These are phyloP conservation scores for Odontothrips loti DNA, from an alignment of 2,888 invertebrate species.

Conservation along the genomic window DNA sequence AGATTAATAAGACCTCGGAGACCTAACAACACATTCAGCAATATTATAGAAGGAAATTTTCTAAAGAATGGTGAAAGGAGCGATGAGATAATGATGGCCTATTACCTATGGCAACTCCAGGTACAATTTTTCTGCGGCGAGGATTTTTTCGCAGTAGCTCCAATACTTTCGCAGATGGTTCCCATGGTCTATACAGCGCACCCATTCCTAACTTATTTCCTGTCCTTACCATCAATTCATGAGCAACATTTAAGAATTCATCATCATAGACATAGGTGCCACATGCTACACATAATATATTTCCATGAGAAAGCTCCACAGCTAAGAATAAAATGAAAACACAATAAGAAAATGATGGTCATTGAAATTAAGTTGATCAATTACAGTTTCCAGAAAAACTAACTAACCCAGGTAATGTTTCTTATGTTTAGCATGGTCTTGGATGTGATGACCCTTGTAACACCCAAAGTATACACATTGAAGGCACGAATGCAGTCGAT, in stretches of 20 bases:
- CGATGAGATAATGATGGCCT: neutral
- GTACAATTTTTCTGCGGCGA: conserved; percentile 71
- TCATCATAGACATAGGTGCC: conserved; percentile 72
- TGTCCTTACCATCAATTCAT: conserved; percentile 41
- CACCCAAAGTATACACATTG: conserved; percentile 95
- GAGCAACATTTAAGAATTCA: conserved; percentile 49
- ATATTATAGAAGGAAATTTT: neutral
- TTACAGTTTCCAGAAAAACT: neutral
- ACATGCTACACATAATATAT: conserved; percentile 84
- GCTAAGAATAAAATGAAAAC: conserved; percentile 49
- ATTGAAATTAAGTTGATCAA: conserved; percentile 8
- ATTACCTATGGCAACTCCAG: conserved; percentile 73
- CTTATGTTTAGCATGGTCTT: conserved; percentile 75
- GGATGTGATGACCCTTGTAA: conserved; percentile 72
- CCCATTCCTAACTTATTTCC: conserved; percentile 37
- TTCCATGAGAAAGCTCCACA: conserved; percentile 82
- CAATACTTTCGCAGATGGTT: conserved; percentile 71
- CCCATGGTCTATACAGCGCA: conserved; percentile 57
- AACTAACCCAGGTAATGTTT: conserved; percentile 68
- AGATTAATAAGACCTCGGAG: conserved; percentile 91
- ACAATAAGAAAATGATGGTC: neutral
- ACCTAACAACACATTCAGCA: conserved; percentile 49
- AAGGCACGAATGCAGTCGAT: conserved; percentile 77
- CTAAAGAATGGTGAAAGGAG: too few species aligned
- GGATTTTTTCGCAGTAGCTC: conserved; percentile 70